phyloP scores from a whole-genome alignment of 2,888 invertebrate species.

The Sphinx pinastri region DNA sequence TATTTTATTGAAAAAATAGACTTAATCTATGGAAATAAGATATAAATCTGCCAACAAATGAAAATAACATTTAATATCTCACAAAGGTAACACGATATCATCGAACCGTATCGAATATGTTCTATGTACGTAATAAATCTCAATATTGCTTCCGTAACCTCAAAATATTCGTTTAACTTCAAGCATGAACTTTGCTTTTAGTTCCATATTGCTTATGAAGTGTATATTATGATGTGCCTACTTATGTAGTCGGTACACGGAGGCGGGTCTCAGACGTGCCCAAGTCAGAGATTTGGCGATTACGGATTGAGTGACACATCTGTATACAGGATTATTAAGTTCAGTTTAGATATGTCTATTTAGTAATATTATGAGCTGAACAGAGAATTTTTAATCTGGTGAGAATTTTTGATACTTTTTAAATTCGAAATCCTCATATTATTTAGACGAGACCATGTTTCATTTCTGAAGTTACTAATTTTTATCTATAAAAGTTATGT shows the following conservation, averaged over 20 bases:
- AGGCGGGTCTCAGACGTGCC: slow-evolving; percentile 9
- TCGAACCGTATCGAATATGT: not conserved
- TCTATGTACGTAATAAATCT: not conserved
- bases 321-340: too few species aligned
- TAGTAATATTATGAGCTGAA: too few species aligned
- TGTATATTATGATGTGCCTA: slow-evolving; percentile 1
- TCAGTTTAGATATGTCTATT: not conserved
- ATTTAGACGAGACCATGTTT: too few species aligned
- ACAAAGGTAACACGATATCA: not conserved
- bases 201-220: not conserved
- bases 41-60: too few species aligned
- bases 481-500: too few species aligned
- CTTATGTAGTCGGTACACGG: slow-evolving; percentile 28
- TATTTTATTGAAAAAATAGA: too few species aligned
- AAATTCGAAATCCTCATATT: too few species aligned
- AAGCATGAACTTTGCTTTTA: not conserved
- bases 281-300: slow-evolving; percentile 3
- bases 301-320: slow-evolving; percentile 6
- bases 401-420: too few species aligned
- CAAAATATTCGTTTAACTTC: slow-evolving; percentile 5
- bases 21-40: too few species aligned
- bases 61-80: too few species aligned
- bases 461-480: too few species aligned
- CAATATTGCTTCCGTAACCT: not conserved
- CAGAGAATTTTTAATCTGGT: too few species aligned